Percentiles rank a stretch among this genome's conserved stretches.
Evolutionary conservation across 2,113 vertebrate species (phyloP).

Genomic region (Phalacrocorax brasilianus): DNA sequence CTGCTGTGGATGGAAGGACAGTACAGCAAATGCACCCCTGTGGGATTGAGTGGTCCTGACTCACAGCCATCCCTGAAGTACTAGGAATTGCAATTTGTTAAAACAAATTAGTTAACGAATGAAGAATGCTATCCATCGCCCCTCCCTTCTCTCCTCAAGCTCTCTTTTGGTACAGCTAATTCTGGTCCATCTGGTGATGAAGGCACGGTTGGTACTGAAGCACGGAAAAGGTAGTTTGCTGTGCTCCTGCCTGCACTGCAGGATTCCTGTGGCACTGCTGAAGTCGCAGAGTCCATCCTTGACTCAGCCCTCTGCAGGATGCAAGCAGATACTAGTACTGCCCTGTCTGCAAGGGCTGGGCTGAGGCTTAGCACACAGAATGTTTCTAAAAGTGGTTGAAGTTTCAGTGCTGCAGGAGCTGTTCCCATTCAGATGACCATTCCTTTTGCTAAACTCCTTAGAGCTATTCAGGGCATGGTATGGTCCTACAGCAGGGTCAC

Average conservation of each 20-base stretch:
- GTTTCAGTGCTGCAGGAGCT: background rate
- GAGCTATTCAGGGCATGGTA: too few relatives aligned
- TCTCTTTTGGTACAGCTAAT: background rate
- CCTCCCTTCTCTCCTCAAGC: background rate
- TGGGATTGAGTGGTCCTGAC: background rate
- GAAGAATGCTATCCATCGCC: background rate
- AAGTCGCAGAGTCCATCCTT: background rate
- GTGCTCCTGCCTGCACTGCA: accelerated
- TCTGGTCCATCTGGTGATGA: background rate
- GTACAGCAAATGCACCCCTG: accelerated
- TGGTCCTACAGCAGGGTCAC: background rate
- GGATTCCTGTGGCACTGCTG: background rate
- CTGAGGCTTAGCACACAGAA: background rate
- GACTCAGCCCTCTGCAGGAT: background rate
- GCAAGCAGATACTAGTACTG: background rate
- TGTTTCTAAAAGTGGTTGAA: background rate
- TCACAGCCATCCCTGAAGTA: accelerated
- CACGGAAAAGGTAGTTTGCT: background rate
- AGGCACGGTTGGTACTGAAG: background rate
- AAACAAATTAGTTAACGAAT: background rate
- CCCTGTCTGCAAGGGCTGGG: background rate
- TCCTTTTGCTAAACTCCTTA: background rate
- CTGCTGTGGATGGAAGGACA: background rate
- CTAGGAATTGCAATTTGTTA: background rate
- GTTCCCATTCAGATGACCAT: background rate